Conservation (phyloP, 2,888 invertebrate species). For the Romanomermis culicivorax region DNA sequence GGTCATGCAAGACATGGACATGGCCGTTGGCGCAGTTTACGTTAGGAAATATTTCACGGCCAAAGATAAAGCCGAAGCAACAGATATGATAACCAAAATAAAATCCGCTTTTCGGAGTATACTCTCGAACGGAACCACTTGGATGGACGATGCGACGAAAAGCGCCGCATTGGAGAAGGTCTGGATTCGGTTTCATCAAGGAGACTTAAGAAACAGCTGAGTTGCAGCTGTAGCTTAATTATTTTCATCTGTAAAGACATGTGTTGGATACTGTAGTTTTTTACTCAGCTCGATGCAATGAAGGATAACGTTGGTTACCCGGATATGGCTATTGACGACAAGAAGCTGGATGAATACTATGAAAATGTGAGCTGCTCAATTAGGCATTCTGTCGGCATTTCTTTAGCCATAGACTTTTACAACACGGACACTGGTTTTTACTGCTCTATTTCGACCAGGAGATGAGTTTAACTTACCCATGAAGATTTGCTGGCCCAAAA, state of each 20-base stretch:
- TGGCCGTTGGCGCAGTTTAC: not conserved
- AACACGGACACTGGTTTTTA: no score
- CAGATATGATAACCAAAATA: not conserved
- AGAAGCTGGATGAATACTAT: not conserved
- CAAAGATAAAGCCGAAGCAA: not conserved
- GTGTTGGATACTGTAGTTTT: not conserved
- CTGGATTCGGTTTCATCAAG: no score
- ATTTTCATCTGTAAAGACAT: not conserved
- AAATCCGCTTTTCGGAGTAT: not conserved
- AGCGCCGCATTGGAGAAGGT: not conserved
- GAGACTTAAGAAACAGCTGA: not conserved
- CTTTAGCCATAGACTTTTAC: no score
- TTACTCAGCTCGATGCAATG: not conserved
- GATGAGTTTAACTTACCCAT: no score
- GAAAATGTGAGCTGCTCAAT: no score
- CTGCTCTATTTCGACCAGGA: no score
- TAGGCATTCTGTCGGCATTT: no score
- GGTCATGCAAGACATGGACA: not conserved
- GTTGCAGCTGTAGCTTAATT: not conserved
- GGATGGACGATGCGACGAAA: not conserved
- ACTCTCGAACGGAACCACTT: not conserved
- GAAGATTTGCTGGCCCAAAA: no score
- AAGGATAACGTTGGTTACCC: not conserved
- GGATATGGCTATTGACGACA: not conserved
- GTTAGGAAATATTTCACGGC: not conserved